Base-by-base conservation (phyloP, 37 sponge, comb jelly and placozoan species). In the Theonella swinhoei region DNA sequence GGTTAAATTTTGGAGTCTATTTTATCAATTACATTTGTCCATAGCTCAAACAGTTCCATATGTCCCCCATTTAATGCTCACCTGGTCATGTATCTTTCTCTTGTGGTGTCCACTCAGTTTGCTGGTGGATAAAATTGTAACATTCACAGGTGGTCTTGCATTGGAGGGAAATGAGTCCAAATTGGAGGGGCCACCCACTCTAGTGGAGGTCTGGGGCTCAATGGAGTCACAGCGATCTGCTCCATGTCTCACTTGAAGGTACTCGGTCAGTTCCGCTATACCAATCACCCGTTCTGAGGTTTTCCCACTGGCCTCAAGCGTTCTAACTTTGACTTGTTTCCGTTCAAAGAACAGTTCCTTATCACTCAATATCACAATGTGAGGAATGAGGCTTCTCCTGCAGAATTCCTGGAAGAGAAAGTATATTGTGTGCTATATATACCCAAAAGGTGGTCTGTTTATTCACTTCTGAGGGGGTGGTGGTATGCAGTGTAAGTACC, bases 61-160 rank as follows among this genome's bases (percentile, higher is more conserved):
- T 63, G 8, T 58, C 11, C 19, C 11, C 11, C 60, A 11, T 20
- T 11, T 58, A 19, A 58, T 58, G 11, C 81, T 34, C 26, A 85
- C 93, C 65, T 89, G 87, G 64, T 86, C 87, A 25, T 93, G 90
- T 25, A 81, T 62, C 25, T 76, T 86, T 68, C 94, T 71, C 79
- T 85, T 88, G 0, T 85, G 4, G 64, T 89, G 82, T 0, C 87
- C 90, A 3, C 79, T 70, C 30, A 93, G 41, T 66, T 89, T 93
- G 36, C 78, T 69, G 4, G 62, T 76, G n/a, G 59, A 67, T 20
- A 86, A 68, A 68, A 82, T 64, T 19, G 70, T 84, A 29, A 89
- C 58, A 62, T 60, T 86, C 64, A 86, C 58, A 14, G 54, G 70
- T 20, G 88, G 88, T 34, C 82, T 19, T 24, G 35, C 42, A 42